A percentile compares a stretch with the other conserved stretches of the same genome.
phyloP scores from a whole-genome alignment of 2,888 invertebrate species.

The Chalcosyrphus nemorum region DNA sequence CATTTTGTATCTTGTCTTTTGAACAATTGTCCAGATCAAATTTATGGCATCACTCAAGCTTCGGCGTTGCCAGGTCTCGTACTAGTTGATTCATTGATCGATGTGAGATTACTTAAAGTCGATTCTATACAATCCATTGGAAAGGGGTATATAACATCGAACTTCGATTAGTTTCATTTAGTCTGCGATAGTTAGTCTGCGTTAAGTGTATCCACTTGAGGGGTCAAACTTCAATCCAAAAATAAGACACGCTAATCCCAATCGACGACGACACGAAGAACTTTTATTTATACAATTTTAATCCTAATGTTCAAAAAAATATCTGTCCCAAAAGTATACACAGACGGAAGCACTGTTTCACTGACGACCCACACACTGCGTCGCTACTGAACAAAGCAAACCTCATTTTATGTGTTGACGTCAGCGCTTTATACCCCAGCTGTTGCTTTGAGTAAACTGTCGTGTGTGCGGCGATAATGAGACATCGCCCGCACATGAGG shows the following conservation, averaged over 20 bases:
- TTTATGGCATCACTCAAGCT: background rate
- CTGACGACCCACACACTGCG: too few species aligned
- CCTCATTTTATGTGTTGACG: constrained; percentile 21
- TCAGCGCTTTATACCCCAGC: constrained; percentile 5
- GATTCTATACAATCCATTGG: too few species aligned
- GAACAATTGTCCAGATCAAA: background rate
- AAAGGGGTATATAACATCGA: background rate
- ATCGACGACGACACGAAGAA: too few species aligned
- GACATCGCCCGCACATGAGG: background rate
- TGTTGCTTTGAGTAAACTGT: constrained; percentile 1
- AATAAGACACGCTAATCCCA: constrained; percentile 9
- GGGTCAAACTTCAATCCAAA: background rate
- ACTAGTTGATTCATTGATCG: background rate
- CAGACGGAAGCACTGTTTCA: background rate
- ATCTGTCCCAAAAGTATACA: background rate
- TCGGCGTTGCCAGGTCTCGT: background rate
- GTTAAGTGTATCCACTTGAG: background rate
- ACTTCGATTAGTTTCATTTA: background rate
- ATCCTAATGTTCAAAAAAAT: background rate
- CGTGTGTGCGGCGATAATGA: constrained; percentile 4
- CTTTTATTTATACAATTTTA: background rate
- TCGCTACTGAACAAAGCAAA: background rate
- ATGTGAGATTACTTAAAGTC: background rate
- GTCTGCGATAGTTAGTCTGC: background rate
- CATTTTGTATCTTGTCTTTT: too few species aligned